These are phyloP conservation scores for Holacanthus passer DNA, from an alignment of 2,113 vertebrate species.

Conservation along the genomic window DNA sequence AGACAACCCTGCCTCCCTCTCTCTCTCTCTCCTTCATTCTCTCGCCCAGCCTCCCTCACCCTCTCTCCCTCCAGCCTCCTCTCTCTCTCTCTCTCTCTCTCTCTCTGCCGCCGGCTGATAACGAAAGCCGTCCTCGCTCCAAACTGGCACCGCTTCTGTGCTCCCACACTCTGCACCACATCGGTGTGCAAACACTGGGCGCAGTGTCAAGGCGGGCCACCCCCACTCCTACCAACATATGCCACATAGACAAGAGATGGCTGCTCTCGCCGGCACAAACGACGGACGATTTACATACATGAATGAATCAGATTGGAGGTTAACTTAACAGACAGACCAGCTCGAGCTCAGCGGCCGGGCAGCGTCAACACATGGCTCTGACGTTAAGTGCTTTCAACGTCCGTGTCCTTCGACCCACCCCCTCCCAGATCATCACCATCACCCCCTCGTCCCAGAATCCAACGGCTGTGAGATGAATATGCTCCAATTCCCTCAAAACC, in stretches of 20 bases:
- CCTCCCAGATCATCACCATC: not conserved
- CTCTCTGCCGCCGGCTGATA: conserved; percentile 38
- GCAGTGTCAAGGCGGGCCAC: conserved; percentile 45
- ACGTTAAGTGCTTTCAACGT: conserved; percentile 42
- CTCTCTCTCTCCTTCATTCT: not conserved
- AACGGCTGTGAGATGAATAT: conserved; percentile 50
- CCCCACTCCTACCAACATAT: conserved; percentile 45
- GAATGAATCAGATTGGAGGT: conserved; percentile 25
- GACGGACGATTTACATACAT: conserved; percentile 1
- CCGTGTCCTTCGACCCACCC: not conserved
- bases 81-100: not conserved
- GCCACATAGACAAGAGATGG: conserved; percentile 42
- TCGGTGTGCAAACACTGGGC: conserved; percentile 61
- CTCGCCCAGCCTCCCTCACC: not conserved
- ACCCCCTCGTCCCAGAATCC: conserved; percentile 37
- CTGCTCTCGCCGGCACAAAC: conserved; percentile 7
- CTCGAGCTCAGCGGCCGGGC: not conserved
- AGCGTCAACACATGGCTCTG: conserved; percentile 23
- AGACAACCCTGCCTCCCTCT: not conserved
- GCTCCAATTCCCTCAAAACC: conserved; percentile 66
- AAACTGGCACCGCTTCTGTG: conserved; percentile 34
- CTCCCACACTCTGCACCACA: conserved; percentile 32
- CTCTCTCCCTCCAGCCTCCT: not conserved
- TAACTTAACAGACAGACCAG: conserved; percentile 6
- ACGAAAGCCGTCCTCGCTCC: conserved; percentile 21